Conservation (phyloP, 2,113 vertebrate genomes). For the Burhinus oedicnemus region DNA sequence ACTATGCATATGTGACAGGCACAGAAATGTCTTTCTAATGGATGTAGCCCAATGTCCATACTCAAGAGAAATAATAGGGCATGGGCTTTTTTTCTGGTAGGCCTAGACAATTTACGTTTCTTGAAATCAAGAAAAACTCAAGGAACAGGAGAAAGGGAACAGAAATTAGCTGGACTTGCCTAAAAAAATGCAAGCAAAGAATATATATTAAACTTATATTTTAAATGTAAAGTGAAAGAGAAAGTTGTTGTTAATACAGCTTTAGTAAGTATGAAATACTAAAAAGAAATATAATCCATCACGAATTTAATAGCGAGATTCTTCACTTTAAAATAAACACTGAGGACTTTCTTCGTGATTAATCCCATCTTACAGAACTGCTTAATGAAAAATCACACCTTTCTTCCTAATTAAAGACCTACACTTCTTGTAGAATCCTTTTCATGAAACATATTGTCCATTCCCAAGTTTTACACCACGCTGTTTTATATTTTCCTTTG, state of each 20-base stretch:
- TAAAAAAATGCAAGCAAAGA: neutral
- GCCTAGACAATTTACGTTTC: too few species aligned
- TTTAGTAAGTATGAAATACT: neutral
- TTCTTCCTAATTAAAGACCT: neutral
- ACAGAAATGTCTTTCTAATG: neutral
- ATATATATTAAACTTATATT: neutral
- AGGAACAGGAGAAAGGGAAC: neutral
- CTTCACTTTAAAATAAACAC: neutral
- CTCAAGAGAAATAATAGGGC: neutral
- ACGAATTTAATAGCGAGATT: neutral
- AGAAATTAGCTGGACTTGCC: neutral
- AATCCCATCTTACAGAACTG: neutral
- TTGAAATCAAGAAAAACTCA: neutral
- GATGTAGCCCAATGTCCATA: neutral
- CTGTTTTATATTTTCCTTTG: neutral
- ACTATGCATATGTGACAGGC: neutral
- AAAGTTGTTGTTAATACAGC: neutral
- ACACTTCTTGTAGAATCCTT: neutral
- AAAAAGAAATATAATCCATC: neutral
- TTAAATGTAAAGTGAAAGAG: neutral
- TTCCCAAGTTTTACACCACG: neutral
- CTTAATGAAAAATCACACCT: neutral
- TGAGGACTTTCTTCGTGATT: neutral
- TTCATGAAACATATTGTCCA: neutral
- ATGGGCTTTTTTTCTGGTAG: neutral